These are phyloP conservation scores for Exaiptasia diaphana DNA, from an alignment of 64 coral and sea anemone species.

Conservation along the genomic window DNA sequence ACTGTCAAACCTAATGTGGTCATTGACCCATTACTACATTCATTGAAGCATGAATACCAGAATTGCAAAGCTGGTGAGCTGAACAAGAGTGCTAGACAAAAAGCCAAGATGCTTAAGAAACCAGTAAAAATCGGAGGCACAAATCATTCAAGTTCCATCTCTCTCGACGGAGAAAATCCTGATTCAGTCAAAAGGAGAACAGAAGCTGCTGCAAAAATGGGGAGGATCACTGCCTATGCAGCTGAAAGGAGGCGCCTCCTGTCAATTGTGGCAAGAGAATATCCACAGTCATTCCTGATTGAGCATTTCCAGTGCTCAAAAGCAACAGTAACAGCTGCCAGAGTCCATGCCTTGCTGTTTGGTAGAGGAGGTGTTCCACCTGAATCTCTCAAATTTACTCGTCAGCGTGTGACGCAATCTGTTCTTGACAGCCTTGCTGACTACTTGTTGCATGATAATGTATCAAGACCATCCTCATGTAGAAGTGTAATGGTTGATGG, in stretches of 20 bases:
- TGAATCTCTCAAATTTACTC: not conserved
- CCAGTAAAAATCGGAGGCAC: not conserved
- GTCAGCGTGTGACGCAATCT: conserved; percentile 8
- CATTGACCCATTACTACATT: not conserved
- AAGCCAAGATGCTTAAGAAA: not conserved
- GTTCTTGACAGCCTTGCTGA: conserved; percentile 12
- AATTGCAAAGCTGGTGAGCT: not conserved
- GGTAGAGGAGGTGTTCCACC: conserved; percentile 20
- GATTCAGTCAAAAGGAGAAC: not conserved
- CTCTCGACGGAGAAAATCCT: not conserved
- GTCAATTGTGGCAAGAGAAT: conserved; percentile 13
- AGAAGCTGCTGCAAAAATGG: not conserved
- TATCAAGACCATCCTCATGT: conserved; percentile 44
- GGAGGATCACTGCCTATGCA: not conserved
- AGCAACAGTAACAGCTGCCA: conserved; percentile 27
- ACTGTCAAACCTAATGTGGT: not conserved
- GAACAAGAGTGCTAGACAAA: not conserved
- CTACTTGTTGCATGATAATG: conserved; percentile 10
- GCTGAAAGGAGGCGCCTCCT: not conserved
- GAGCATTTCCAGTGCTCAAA: conserved; percentile 4
- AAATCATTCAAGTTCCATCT: not conserved
- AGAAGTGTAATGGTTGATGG: conserved; percentile 37
- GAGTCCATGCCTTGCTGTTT: conserved; percentile 34
- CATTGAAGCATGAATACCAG: not conserved
- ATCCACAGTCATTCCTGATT: not conserved